These are phyloP conservation scores for Apamea anceps DNA, from an alignment of 2,888 invertebrate species.

Conservation along the genomic window DNA sequence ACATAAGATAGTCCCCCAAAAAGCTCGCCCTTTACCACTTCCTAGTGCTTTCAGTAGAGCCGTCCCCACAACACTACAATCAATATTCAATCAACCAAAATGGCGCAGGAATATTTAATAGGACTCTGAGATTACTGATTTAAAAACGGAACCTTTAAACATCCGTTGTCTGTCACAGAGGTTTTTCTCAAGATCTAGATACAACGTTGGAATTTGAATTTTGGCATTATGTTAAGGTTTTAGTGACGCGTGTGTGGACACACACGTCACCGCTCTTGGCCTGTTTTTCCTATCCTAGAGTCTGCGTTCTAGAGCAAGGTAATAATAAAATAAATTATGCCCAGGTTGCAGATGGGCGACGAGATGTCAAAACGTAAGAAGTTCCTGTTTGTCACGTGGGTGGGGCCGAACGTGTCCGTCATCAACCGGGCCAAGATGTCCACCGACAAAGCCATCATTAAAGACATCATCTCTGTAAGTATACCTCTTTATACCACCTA, in stretches of 20 bases:
- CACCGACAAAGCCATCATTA: slow-evolving; percentile 94
- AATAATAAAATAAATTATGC: not conserved
- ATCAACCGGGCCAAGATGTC: slow-evolving; percentile 95
- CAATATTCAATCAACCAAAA: not conserved
- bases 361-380: slow-evolving; percentile 96
- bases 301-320: not conserved
- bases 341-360: slow-evolving; percentile 93
- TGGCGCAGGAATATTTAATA: not conserved
- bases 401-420: slow-evolving; percentile 93
- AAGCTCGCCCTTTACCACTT: too few relatives aligned
- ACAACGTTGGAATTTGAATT: not conserved
- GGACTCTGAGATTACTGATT: not conserved
- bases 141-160: too few relatives aligned
- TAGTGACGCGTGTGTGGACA: too few relatives aligned
- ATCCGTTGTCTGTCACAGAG: not conserved
- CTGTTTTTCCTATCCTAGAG: not conserved
- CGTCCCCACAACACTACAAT: not conserved
- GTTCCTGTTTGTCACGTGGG: slow-evolving; percentile 95
- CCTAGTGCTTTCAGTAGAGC: not conserved
- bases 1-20: too few relatives aligned
- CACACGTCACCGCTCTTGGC: not conserved
- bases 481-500: not conserved
- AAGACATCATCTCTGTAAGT: slow-evolving; percentile 93
- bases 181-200: not conserved
- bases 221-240: not conserved